Conservation (phyloP, 2,113 vertebrate species). For the Chloroceryle aenea region DNA sequence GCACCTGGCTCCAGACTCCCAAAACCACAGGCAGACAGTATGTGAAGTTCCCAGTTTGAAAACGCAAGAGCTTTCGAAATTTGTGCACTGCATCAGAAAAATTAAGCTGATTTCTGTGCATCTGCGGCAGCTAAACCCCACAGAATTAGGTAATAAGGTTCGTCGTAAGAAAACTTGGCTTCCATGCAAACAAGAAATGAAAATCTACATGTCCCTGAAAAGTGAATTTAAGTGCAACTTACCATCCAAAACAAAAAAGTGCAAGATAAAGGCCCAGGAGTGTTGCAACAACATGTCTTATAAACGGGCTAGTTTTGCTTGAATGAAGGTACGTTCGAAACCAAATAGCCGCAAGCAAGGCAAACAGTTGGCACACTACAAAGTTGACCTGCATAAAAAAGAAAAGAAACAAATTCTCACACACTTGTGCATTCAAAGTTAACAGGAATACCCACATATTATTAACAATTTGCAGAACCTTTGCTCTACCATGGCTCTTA, state of each 20-base stretch:
- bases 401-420: neutral
- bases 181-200: neutral
- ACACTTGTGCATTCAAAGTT: neutral
- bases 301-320: slow-evolving; percentile 94
- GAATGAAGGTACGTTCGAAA: slow-evolving; percentile 95
- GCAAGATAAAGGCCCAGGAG: slow-evolving; percentile 97
- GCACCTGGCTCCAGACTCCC: neutral
- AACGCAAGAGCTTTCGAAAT: neutral
- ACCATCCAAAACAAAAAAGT: slow-evolving; percentile 99
- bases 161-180: neutral
- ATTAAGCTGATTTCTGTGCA: neutral
- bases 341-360: slow-evolving; percentile 94
- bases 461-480: neutral
- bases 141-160: neutral
- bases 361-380: slow-evolving; percentile 96
- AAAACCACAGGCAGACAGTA: neutral
- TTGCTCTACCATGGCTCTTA: neutral
- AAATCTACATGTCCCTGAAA: neutral
- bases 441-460: neutral
- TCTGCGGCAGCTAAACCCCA: neutral
- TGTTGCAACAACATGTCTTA: slow-evolving; percentile 95
- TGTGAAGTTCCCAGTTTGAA: neutral
- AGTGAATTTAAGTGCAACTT: slow-evolving; percentile 72
- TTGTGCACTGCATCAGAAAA: neutral
- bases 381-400: slow-evolving; percentile 90